Conservation (phyloP, 2,113 vertebrate genomes). For the Felis chaus region DNA sequence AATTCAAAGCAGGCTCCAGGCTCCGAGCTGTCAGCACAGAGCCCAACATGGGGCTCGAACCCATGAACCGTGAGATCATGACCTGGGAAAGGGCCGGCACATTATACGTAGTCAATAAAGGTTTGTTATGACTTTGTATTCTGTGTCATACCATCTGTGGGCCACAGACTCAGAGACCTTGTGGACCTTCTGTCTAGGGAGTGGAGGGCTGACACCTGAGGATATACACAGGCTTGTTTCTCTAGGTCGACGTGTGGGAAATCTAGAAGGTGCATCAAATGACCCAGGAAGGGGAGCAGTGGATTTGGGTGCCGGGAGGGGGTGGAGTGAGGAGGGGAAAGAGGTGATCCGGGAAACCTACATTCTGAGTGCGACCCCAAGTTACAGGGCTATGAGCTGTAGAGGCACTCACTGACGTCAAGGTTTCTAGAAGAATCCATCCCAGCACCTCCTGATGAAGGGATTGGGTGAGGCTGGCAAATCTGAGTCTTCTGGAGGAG, state of each 20-base stretch:
- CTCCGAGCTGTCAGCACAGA: too few relatives aligned
- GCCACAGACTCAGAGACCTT: background rate
- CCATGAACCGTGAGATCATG: too few relatives aligned
- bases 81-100: background rate
- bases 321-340: background rate
- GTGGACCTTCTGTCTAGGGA: background rate
- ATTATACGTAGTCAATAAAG: accelerated
- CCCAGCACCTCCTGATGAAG: accelerated
- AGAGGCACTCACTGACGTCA: background rate
- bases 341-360: background rate
- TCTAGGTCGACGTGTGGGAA: background rate
- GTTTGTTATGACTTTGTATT: too few relatives aligned
- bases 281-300: background rate
- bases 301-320: background rate
- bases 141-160: accelerated
- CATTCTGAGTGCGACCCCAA: background rate
- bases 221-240: background rate
- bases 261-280: background rate
- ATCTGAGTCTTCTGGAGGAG: background rate
- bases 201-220: background rate
- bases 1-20: too few relatives aligned
- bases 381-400: background rate
- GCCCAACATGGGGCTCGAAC: too few relatives aligned
- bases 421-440: background rate
- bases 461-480: background rate